phyloP scores from a whole-genome alignment of 2,113 vertebrate genomes.

The Engystomops pustulosus region DNA sequence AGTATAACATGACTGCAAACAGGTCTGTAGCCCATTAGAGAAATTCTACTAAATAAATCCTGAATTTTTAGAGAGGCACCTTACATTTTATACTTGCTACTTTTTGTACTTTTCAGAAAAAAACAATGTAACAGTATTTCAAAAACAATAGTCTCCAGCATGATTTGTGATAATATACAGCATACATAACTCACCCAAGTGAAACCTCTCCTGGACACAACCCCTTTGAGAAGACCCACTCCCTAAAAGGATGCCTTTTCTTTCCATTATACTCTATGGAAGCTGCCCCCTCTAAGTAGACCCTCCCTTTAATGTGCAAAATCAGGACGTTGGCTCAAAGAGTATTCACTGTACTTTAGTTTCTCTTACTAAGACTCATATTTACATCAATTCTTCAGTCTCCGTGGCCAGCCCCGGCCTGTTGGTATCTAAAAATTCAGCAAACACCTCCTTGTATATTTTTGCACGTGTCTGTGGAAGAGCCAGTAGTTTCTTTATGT shows the following conservation, averaged over 20 bases:
- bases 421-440: constrained; percentile 61
- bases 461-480: constrained; percentile 74
- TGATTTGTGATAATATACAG: background rate
- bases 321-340: too few species aligned
- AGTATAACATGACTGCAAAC: background rate
- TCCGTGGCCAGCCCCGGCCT: background rate
- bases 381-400: background rate
- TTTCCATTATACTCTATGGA: too few species aligned
- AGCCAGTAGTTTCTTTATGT: constrained; percentile 78
- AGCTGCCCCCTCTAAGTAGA: too few species aligned
- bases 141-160: background rate
- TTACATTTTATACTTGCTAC: background rate
- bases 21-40: background rate
- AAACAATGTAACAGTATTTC: background rate
- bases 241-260: too few species aligned
- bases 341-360: background rate
- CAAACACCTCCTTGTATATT: constrained; percentile 78
- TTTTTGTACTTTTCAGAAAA: background rate
- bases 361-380: background rate
- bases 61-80: background rate
- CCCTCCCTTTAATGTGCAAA: too few species aligned
- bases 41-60: background rate
- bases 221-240: too few species aligned
- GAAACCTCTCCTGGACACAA: too few species aligned
- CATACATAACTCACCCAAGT: background rate